Conservation (phyloP, 2,888 invertebrate species). For the Cheilosia impressa region DNA sequence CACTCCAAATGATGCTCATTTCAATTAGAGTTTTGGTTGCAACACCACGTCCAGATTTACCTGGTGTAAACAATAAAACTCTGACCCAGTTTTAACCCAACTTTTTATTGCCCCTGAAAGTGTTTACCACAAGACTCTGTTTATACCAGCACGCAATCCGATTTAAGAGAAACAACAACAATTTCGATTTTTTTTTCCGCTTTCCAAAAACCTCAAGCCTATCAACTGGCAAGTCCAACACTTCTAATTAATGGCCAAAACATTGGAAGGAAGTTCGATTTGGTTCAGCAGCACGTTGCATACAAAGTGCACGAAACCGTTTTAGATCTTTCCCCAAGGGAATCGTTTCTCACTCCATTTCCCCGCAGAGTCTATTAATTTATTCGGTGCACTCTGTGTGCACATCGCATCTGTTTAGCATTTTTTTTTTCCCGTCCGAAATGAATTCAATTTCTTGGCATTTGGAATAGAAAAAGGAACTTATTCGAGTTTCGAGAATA, state of each 20-base stretch:
- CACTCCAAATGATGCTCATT: not conserved
- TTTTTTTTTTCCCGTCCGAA: slow-evolving; percentile 22
- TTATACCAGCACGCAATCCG: slow-evolving; percentile 12
- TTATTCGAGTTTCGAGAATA: slow-evolving; percentile 4
- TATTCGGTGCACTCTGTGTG: slow-evolving; percentile 32
- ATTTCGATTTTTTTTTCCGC: not conserved
- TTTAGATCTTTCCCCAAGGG: slow-evolving; percentile 18
- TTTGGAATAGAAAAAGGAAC: not conserved
- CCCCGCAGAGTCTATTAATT: slow-evolving; percentile 37
- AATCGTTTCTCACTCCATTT: slow-evolving; percentile 13
- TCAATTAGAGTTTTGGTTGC: slow-evolving; percentile 13
- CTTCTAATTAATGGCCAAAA: slow-evolving; percentile 58
- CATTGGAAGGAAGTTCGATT: slow-evolving; percentile 30
- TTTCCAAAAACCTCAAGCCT: slow-evolving; percentile 12
- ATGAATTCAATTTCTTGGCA: slow-evolving; percentile 15
- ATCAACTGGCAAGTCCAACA: slow-evolving; percentile 25
- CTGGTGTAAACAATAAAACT: slow-evolving; percentile 17
- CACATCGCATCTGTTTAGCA: slow-evolving; percentile 47
- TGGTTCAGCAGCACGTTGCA: slow-evolving; percentile 7
- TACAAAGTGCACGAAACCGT: slow-evolving; percentile 23
- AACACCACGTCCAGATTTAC: slow-evolving; percentile 11
- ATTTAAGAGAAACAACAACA: slow-evolving; percentile 15
- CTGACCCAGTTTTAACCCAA: slow-evolving; percentile 26
- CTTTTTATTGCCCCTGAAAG: slow-evolving; percentile 23
- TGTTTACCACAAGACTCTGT: slow-evolving; percentile 29